Base-by-base conservation (phyloP, 2,888 invertebrate genomes). In the Antheraea yamamai region DNA sequence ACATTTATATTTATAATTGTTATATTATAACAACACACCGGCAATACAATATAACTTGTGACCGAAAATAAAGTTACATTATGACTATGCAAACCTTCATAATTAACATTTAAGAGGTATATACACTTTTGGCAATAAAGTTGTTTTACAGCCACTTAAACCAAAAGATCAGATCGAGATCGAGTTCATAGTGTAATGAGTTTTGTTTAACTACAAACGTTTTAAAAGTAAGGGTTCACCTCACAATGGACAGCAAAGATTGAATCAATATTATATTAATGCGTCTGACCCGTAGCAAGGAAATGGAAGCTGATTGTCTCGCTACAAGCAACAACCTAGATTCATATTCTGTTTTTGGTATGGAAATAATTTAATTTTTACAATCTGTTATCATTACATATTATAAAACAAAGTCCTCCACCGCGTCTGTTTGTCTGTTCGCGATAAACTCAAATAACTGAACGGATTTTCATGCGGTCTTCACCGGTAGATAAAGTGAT, bases 291-390 rank as follows among this genome's bases (percentile, higher is more conserved):
- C 76, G 74, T 76, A 75, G 52, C 74, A 73, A 73, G 68, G 64
- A 78, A 79, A 58, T 80, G 78, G 81, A 80, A 78, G 79, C 75
- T 79, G 76, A 66, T 80, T 76, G 81, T 81, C 81, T 82, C 82
- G 80, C 77, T 80, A 78, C 70, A 61, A 52, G 73, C 72, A 58
- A 80, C 84, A 84, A 82, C 84, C 78, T 83, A 77, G 84, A 87
- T 88, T 87, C 86, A 85, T 87, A 85, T 81, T 80, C 75, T 83
- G 84, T 82, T 82, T 79, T 20, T 70, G 12, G 39, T n/a, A n/a
- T n/a, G n/a, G n/a, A n/a, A n/a, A n/a, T n/a, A n/a, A n/a, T n/a
- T n/a, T n/a, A n/a, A n/a, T n/a, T n/a, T n/a, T n/a, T n/a, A n/a
- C n/a, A n/a, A n/a, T n/a, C n/a, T n/a, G n/a, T n/a, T n/a, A n/a